These are phyloP conservation scores for Jordanella pulchra DNA, from an alignment of 2,797 vertebrate genomes.

Conservation along the genomic window DNA sequence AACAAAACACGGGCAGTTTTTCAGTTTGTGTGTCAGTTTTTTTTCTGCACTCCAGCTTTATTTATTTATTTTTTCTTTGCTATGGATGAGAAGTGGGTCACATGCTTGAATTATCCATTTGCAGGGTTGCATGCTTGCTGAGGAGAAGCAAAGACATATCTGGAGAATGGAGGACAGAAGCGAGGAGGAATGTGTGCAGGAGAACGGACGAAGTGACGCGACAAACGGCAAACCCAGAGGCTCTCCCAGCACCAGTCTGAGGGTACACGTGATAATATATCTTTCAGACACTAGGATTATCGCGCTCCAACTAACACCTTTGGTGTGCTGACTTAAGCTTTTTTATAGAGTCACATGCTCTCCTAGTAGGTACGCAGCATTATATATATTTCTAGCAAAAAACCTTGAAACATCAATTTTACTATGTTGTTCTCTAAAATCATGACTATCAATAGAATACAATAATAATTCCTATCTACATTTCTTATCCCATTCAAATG, in stretches of 20 bases:
- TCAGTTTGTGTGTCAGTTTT: constrained; percentile 29
- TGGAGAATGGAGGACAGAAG: constrained; percentile 67
- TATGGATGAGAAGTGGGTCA: constrained; percentile 73
- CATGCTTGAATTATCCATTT: constrained; percentile 79
- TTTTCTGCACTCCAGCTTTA: constrained; percentile 35
- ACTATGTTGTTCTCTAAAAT: constrained; percentile 12
- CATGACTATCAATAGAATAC: background rate
- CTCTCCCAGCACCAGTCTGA: constrained; percentile 65
- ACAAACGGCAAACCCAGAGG: constrained; percentile 28
- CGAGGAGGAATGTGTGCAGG: constrained; percentile 49
- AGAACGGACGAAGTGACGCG: constrained; percentile 59
- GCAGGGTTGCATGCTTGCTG: constrained; percentile 74
- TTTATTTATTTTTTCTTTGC: constrained; percentile 49
- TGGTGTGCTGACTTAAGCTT: constrained; percentile 10
- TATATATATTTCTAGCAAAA: constrained; percentile 17
- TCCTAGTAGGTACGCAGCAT: background rate
- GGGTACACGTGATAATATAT: constrained; percentile 52
- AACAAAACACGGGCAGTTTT: constrained; percentile 24
- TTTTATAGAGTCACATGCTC: constrained; percentile 39
- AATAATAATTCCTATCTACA: background rate
- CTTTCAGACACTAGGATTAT: constrained; percentile 4
- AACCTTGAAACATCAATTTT: constrained; percentile 35
- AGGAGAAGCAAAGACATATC: constrained; percentile 52
- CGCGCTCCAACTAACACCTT: constrained; percentile 1
- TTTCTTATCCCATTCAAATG: constrained; percentile 3